Base-by-base conservation (phyloP, 2,888 invertebrate genomes). In the Pristionchus arcanus region DNA sequence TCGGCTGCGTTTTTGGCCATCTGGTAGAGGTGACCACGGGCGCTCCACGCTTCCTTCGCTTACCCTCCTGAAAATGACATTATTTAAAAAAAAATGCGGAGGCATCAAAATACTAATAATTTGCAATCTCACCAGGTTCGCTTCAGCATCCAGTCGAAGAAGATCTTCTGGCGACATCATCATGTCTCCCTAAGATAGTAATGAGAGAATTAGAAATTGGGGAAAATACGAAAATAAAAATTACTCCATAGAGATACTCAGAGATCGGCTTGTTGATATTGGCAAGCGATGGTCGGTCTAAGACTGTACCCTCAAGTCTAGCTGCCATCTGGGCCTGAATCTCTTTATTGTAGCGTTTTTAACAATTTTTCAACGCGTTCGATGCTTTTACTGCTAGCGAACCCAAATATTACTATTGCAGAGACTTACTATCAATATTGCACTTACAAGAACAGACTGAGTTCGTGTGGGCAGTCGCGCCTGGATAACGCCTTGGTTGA, bases 1-100 rank as follows among this genome's bases (percentile, higher is more conserved):
- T 81, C 2, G 81, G 81, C n/a, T 81, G 81, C 2, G 42, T 81
- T 13, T 42, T 81, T 16, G 81, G 81, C 81, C 81, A 81, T 15
- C 81, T 42, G 3, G 25, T 81, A 0, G 28, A n/a, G 0, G 28
- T 42, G 13, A 81, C 81, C 0, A 49, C 7, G 9, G 81, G 81
- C 19, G 81, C 81, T 25, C 49, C 81, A 3, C 81, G 81, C 28
- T 81, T 81, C 5, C 9, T 3, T 1, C 81, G 81, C 4, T 19
- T 21, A 4, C 31, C n/a, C 31, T 34, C 49, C 49, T 16, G 4
- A 34, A 1, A 34, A 31, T 71, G 34, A 13, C 34, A 5, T 31
- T 71, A 34, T 71, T 34, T 1, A 19, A 34, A 2, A 68, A 68
- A 9, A 13, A 68, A 68, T 68, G 13, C 9, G 5, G 68, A 13